A percentile compares a stretch with the other conserved stretches of the same genome.
Conservation (phyloP, 2,797 vertebrate species). For the Masticophis lateralis region DNA sequence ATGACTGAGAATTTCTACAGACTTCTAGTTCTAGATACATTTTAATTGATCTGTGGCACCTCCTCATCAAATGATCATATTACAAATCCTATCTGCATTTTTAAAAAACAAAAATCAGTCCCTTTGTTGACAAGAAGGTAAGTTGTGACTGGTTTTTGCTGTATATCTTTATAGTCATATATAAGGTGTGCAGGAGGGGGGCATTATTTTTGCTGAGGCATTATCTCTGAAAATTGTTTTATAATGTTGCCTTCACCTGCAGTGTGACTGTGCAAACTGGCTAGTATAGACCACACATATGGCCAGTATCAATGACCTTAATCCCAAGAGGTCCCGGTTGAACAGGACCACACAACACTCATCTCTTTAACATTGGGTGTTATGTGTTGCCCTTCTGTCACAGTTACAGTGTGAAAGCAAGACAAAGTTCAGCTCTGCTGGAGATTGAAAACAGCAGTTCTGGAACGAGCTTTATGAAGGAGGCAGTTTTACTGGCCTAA, state of each 20-base stretch:
- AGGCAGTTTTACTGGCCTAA: background rate
- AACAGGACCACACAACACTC: background rate
- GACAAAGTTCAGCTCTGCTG: background rate
- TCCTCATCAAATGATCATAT: background rate
- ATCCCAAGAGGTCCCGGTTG: background rate
- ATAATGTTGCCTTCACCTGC: background rate
- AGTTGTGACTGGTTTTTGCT: background rate
- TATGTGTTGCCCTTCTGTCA: background rate
- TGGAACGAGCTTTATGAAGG: background rate
- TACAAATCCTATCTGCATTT: background rate
- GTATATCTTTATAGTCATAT: background rate
- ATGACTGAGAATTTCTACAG: no score
- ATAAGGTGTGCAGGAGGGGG: background rate
- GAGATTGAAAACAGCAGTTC: constrained; percentile 11
- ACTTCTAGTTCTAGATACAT: background rate
- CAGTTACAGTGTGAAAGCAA: background rate
- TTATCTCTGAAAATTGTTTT: background rate
- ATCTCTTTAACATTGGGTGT: background rate
- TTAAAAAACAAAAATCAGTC: background rate
- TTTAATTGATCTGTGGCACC: background rate
- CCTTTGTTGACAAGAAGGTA: background rate
- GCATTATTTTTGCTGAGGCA: background rate
- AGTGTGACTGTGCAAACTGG: background rate
- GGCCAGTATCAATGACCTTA: background rate
- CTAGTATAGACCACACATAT: background rate